Evolutionary conservation across 2,797 vertebrate species (phyloP).

Genomic region (Enteromius radiatus): DNA sequence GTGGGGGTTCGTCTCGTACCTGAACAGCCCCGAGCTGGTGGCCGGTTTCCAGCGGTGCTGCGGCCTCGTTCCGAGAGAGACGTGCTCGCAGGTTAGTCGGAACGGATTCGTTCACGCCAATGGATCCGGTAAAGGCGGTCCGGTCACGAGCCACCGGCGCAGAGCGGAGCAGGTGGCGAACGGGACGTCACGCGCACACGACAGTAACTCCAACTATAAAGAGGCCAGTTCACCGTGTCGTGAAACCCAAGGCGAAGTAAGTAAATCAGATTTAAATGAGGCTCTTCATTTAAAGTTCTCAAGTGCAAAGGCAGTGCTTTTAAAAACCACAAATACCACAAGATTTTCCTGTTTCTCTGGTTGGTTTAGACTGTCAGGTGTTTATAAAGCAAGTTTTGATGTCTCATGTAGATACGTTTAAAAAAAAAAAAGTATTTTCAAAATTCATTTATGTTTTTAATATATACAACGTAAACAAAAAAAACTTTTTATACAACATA

Average conservation of each 20-base stretch:
- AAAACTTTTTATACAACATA: too few relatives aligned
- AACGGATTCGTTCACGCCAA: neutral
- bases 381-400: slow-evolving; percentile 7
- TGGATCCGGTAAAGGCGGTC: neutral
- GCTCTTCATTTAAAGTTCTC: neutral
- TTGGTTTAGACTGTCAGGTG: slow-evolving; percentile 19
- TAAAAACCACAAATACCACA: slow-evolving; percentile 55
- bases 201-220: slow-evolving; percentile 63
- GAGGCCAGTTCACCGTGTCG: slow-evolving; percentile 33
- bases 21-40: slow-evolving; percentile 84
- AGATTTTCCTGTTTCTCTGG: slow-evolving; percentile 76
- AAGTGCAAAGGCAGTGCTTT: neutral
- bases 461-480: neutral
- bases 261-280: slow-evolving; percentile 38
- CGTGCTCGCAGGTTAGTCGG: neutral
- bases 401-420: neutral
- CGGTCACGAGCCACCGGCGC: slow-evolving; percentile 23
- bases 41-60: slow-evolving; percentile 89
- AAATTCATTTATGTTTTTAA: neutral
- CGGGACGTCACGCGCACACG: slow-evolving; percentile 40
- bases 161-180: slow-evolving; percentile 29
- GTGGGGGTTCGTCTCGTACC: slow-evolving; percentile 68
- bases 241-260: slow-evolving; percentile 60
- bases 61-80: slow-evolving; percentile 76
- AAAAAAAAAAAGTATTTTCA: neutral